Percentiles rank a stretch among this genome's conserved stretches.
Evolutionary conservation across 37 sponge, comb jelly and placozoan species (phyloP).

Genomic region (Dysidea cf. avara): DNA sequence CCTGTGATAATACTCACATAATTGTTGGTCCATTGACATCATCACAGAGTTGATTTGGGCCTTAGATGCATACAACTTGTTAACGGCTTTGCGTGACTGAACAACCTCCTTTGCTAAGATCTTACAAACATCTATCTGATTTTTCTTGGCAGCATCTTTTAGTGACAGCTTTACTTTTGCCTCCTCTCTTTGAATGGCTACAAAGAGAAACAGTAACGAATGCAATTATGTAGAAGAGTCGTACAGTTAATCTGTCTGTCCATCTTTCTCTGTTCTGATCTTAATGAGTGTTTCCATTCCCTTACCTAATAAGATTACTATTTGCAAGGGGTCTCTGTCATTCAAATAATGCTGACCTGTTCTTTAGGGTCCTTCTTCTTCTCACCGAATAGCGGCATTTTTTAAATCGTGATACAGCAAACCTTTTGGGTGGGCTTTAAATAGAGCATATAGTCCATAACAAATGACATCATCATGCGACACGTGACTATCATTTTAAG

Average conservation of each 20-base stretch:
- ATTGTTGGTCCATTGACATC: constrained; percentile 96
- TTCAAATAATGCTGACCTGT: constrained; percentile 41
- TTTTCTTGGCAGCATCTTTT: constrained; percentile 96
- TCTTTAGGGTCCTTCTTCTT: constrained; percentile 87
- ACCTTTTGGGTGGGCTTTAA: too few relatives aligned
- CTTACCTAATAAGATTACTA: constrained; percentile 54
- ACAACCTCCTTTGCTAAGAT: constrained; percentile 96
- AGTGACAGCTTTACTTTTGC: constrained; percentile 91
- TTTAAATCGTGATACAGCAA: too few relatives aligned
- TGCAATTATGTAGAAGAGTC: not conserved
- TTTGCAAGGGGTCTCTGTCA: not conserved
- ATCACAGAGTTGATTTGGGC: constrained; percentile 98
- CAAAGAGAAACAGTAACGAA: not conserved
- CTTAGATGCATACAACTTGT: constrained; percentile 94
- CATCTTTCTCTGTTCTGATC: constrained; percentile 91
- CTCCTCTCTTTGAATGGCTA: constrained; percentile 86
- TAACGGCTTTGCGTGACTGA: constrained; percentile 87
- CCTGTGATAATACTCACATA: constrained; percentile 61
- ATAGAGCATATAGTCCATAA: too few relatives aligned
- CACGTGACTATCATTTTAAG: too few relatives aligned
- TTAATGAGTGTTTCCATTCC: constrained; percentile 83
- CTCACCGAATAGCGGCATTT: constrained; percentile 51
- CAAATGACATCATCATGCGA: too few relatives aligned
- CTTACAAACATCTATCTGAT: constrained; percentile 90
- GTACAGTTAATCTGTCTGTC: constrained; percentile 91